phyloP scores from a whole-genome alignment of 2,797 vertebrate genomes.

The Phalanger gymnotis region DNA sequence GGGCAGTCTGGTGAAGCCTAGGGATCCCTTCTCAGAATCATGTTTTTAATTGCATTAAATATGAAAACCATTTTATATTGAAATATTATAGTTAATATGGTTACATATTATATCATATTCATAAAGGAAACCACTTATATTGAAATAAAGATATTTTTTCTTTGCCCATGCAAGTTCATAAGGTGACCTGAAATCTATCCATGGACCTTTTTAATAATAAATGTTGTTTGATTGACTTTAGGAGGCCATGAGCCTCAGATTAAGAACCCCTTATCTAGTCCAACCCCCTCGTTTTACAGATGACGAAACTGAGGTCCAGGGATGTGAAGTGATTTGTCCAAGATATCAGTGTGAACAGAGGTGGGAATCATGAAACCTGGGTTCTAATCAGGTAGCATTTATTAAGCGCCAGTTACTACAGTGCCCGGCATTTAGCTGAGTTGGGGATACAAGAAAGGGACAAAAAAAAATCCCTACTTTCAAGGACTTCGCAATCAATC shows the following conservation, averaged over 20 bases:
- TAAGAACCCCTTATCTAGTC: not conserved
- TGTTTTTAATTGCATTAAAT: not conserved
- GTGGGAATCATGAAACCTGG: not conserved
- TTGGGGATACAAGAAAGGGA: not conserved
- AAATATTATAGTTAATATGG: not conserved
- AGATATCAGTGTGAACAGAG: not conserved
- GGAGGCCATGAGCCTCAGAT: not conserved
- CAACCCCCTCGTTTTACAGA: not conserved
- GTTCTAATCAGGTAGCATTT: not conserved
- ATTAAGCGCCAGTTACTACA: not conserved
- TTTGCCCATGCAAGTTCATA: not conserved
- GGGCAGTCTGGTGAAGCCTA: not conserved
- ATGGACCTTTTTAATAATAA: not conserved
- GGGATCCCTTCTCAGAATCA: not conserved
- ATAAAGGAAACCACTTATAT: not conserved
- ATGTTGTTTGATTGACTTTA: not conserved
- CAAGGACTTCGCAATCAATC: not conserved
- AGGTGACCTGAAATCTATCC: not conserved
- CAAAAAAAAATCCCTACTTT: not conserved
- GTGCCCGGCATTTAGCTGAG: not conserved
- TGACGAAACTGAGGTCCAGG: not conserved
- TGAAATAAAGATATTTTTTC: not conserved
- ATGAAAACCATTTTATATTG: not conserved
- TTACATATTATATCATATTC: not conserved
- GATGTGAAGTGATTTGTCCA: not conserved